Conservation (phyloP, 1,140 invertebrate species). For the Mamestra configurata region DNA sequence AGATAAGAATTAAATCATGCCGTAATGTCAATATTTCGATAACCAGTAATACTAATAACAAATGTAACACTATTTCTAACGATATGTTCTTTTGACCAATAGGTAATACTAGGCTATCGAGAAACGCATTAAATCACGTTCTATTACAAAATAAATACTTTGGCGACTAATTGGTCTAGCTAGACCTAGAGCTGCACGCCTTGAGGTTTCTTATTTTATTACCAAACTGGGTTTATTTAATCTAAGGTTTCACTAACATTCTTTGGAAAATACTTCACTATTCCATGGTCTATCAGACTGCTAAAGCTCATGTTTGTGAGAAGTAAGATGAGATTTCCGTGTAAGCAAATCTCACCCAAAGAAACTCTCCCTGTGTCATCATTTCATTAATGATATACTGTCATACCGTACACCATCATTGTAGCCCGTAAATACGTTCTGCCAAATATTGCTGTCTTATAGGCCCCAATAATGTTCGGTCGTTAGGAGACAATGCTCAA, state of each 20-base stretch:
- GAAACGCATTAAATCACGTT: conserved; percentile 17
- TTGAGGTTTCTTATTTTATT: conserved; percentile 18
- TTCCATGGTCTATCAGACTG: background rate
- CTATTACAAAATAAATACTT: conserved; percentile 14
- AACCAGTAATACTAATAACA: background rate
- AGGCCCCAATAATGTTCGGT: background rate
- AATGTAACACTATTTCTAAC: background rate
- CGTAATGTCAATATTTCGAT: conserved; percentile 13
- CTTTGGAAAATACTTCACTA: background rate
- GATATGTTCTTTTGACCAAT: conserved; percentile 9
- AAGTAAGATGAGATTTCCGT: background rate
- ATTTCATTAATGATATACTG: background rate
- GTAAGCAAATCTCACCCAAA: background rate
- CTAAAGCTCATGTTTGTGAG: too few species aligned
- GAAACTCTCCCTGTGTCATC: background rate
- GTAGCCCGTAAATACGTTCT: background rate
- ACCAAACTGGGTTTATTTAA: background rate
- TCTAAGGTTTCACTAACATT: too few species aligned
- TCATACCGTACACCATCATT: background rate
- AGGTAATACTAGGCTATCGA: background rate
- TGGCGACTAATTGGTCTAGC: background rate
- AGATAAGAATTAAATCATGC: too few species aligned
- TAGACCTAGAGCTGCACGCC: background rate
- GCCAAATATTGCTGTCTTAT: too few species aligned
- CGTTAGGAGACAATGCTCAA: background rate